Base-by-base conservation (phyloP, 2,797 vertebrate genomes). In the Simalia tracyae region DNA sequence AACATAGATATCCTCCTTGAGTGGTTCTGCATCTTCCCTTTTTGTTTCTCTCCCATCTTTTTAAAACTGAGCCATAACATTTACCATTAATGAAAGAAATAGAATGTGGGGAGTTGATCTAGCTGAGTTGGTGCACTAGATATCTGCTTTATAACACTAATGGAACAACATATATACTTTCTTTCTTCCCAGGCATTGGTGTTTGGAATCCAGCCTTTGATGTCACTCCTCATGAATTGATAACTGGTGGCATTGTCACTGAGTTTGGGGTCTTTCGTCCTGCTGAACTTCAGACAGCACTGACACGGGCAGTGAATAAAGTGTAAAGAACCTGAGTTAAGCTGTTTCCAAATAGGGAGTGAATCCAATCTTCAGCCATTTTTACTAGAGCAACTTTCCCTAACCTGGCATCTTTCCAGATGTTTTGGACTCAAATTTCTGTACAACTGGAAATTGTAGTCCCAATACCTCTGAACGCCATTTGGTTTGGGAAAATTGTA, bases 171-270 rank as follows among this genome's bases (percentile, higher is more conserved):
- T 15, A 54, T 76, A 19, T 9, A 31, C 42, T 28, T 42, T 6
- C 28, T 91, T 94, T 10, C 64, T 22, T 68, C 59, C 10, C 96
- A 99, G 99, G 98, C n/a, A 98, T 99, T 5, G 98, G 97, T 0
- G 98, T 99, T 63, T 99, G 99, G 99, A 99, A 99, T 96, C 99
- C 99, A 0, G 98, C 98, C 1, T 99, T 99, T 1, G 98, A 99
- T 17, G 98, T 99, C 93, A 99, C 99, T 28, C 99, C 99, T n/a
- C 98, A 99, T 19, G 97, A 98, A 95, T 98, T 99, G 93, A 99
- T 99, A 97, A 99, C 98, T 0, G 98, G 98, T 0, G 98, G 98
- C 91, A 99, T 99, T 97, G 98, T 99, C 96, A 99, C 98, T 1
- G 99, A 99, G 97, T 96, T 98, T 66, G 99, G 99, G 0, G 98